Evolutionary conservation across 2,113 vertebrate genomes (phyloP).

Genomic region (Phainopepla nitens): DNA sequence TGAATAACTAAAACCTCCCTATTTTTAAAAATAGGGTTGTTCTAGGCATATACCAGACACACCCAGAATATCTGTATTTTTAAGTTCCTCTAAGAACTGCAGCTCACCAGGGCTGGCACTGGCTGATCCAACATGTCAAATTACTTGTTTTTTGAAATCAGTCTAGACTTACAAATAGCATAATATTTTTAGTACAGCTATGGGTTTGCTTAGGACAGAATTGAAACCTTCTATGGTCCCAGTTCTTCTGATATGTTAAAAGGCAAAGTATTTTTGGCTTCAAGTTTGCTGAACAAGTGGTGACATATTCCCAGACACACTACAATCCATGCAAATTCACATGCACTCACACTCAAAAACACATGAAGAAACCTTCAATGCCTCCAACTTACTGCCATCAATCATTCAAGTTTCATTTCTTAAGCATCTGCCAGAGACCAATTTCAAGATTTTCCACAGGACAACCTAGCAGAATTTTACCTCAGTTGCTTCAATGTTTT

Average conservation of each 20-base stretch:
- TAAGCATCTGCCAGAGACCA: neutral
- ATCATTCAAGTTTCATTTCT: neutral
- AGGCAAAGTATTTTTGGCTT: constrained; percentile 44
- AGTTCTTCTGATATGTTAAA: constrained; percentile 17
- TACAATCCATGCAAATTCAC: neutral
- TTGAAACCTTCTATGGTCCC: constrained; percentile 50
- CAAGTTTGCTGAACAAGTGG: neutral
- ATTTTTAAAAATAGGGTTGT: neutral
- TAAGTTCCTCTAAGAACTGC: neutral
- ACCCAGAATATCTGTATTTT: neutral
- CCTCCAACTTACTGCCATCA: neutral
- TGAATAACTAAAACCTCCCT: neutral
- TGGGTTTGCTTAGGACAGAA: neutral
- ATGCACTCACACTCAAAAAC: neutral
- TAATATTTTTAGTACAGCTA: constrained; percentile 33
- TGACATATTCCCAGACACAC: neutral
- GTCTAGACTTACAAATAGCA: constrained; percentile 55
- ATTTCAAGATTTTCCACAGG: neutral
- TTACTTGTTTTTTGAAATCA: constrained; percentile 12
- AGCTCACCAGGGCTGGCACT: neutral
- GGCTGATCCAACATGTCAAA: neutral
- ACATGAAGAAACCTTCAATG: neutral
- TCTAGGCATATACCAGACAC: neutral
- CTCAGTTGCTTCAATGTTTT: neutral
- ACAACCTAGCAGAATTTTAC: neutral